These are phyloP conservation scores for Motacilla alba DNA, from an alignment of 2,113 vertebrate genomes.

Conservation along the genomic window DNA sequence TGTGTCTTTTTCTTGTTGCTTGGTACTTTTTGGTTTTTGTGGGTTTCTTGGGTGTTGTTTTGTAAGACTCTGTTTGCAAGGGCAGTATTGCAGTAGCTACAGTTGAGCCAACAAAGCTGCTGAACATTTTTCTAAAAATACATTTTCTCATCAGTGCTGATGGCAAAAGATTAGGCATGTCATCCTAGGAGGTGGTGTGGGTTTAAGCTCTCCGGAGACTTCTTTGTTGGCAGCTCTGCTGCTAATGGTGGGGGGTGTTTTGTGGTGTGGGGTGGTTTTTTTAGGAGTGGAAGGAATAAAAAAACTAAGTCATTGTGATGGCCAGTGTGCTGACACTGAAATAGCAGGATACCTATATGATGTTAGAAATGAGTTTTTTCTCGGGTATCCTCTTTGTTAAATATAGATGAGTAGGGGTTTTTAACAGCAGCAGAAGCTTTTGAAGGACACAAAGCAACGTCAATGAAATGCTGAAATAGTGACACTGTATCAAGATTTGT, in stretches of 20 bases:
- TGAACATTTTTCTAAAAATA: not conserved
- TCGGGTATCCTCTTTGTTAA: not conserved
- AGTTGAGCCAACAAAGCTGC: not conserved
- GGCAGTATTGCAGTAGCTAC: not conserved
- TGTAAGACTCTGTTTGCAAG: not conserved
- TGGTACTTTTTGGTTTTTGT: not conserved
- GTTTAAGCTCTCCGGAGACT: not conserved
- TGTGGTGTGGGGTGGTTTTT: not conserved
- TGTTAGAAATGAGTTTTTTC: not conserved
- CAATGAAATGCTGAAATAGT: not conserved
- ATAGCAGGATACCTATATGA: not conserved
- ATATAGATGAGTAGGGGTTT: not conserved
- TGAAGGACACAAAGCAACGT: not conserved
- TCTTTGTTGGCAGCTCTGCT: not conserved
- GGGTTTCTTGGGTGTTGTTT: not conserved
- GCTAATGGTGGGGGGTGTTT: accelerated
- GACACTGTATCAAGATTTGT: not conserved
- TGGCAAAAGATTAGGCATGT: not conserved
- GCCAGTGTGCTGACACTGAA: not conserved
- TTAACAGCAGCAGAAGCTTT: not conserved
- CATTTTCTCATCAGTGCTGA: not conserved
- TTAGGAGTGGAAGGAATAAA: not conserved
- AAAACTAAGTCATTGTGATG: not conserved
- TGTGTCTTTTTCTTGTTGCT: not conserved
- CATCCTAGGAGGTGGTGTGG: not conserved